Evolutionary conservation across 2,888 invertebrate genomes (phyloP).

Genomic region (Dolichomitus sp.): DNA sequence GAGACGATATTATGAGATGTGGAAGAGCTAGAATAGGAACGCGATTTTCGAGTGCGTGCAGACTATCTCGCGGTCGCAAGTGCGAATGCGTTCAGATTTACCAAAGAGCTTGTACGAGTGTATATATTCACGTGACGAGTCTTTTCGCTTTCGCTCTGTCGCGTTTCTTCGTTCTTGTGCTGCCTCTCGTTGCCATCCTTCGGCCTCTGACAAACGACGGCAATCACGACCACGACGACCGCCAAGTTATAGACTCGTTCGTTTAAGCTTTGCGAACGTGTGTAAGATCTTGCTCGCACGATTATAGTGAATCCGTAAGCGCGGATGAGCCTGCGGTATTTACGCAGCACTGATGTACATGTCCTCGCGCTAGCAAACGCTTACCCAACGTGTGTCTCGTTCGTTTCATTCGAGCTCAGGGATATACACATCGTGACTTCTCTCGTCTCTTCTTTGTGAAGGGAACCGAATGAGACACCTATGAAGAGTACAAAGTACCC

Average conservation of each 20-base stretch:
- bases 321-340: conserved; percentile 41
- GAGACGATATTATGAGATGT: conserved; percentile 32
- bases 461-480: conserved; percentile 51
- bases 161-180: conserved; percentile 28
- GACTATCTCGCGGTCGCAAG: conserved; percentile 11
- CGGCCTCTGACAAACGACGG: conserved; percentile 55
- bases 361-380: conserved; percentile 20
- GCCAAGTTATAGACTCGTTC: conserved; percentile 78
- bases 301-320: conserved; percentile 31
- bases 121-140: conserved; percentile 75
- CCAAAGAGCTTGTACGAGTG: conserved; percentile 36
- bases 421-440: conserved; percentile 1
- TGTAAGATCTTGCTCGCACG: conserved; percentile 55
- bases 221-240: conserved; percentile 44
- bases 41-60: conserved; percentile 8
- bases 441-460: conserved; percentile 48
- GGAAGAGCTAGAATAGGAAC: conserved; percentile 14
- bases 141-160: conserved; percentile 6
- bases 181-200: conserved; percentile 61
- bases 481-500: conserved; percentile 67
- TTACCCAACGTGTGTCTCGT: conserved; percentile 38
- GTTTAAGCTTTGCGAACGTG: conserved; percentile 65
- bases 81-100: conserved; percentile 28
- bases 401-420: conserved; percentile 49
- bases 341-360: conserved; percentile 61